phyloP scores from a whole-genome alignment of 2,113 vertebrate species.

The Cranoglanis bouderius region DNA sequence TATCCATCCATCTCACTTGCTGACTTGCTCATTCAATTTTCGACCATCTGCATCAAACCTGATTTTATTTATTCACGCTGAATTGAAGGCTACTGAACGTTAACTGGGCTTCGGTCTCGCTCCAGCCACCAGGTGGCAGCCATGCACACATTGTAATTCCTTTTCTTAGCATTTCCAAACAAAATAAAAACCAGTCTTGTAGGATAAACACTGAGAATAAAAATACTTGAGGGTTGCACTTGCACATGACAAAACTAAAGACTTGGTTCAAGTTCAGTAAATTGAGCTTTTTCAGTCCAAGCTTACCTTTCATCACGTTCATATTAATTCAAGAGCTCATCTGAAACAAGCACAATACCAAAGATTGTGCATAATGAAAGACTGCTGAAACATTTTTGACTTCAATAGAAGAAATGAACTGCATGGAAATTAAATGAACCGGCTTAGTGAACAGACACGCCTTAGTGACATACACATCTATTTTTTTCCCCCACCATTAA shows the following conservation, averaged over 20 bases:
- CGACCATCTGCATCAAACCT: background rate
- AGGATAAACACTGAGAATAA: too few species aligned
- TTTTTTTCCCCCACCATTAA: background rate
- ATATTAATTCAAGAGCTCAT: conserved; percentile 47
- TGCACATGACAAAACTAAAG: background rate
- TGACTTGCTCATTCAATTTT: background rate
- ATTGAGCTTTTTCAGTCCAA: conserved; percentile 1
- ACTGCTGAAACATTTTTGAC: conserved; percentile 52
- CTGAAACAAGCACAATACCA: background rate
- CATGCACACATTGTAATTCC: background rate
- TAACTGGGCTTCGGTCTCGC: background rate
- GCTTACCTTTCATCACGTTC: conserved; percentile 57
- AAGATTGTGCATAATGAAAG: conserved; percentile 37
- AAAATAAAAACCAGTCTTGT: background rate
- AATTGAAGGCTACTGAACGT: background rate
- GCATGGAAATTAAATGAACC: background rate
- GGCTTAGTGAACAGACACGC: background rate
- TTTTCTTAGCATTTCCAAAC: background rate
- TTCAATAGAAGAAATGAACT: conserved; percentile 57
- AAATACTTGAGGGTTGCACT: background rate
- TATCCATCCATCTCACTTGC: background rate
- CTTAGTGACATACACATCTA: background rate
- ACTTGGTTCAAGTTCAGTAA: background rate
- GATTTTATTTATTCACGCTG: background rate
- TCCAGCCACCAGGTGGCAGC: background rate